Conservation (phyloP, 2,888 invertebrate species). For the Mythimna pallens region DNA sequence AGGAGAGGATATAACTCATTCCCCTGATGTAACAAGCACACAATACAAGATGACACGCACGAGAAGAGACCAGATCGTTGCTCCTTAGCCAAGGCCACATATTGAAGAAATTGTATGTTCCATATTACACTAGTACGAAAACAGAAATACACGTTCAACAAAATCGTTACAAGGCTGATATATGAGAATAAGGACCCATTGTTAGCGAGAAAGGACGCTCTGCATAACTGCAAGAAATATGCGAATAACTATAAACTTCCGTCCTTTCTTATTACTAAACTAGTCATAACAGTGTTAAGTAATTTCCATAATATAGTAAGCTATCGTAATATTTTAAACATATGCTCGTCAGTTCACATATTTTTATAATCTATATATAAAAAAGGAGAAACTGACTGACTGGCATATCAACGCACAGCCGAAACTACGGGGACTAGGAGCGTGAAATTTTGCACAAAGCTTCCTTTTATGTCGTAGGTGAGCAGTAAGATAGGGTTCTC, state of each 20-base stretch:
- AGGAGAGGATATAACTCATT: slow-evolving; percentile 34
- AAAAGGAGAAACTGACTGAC: no score
- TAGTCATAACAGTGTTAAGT: slow-evolving; percentile 21
- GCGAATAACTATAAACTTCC: slow-evolving; percentile 6
- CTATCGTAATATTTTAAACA: slow-evolving; percentile 9
- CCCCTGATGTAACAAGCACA: slow-evolving; percentile 6
- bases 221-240: slow-evolving; percentile 2
- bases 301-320: slow-evolving; percentile 22
- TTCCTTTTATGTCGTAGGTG: no score
- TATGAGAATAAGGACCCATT: slow-evolving; percentile 24
- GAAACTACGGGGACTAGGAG: no score
- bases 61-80: slow-evolving; percentile 16
- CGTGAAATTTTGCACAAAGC: no score
- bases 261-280: neutral
- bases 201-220: slow-evolving; percentile 33
- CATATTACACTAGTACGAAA: slow-evolving; percentile 41
- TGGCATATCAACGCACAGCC: no score
- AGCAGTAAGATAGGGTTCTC: no score
- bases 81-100: slow-evolving; percentile 14
- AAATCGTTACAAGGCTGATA: slow-evolving; percentile 68
- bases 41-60: slow-evolving; percentile 24
- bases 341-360: slow-evolving; percentile 1
- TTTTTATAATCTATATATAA: no score
- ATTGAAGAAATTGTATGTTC: slow-evolving; percentile 37
- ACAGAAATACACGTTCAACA: slow-evolving; percentile 62